Evolutionary conservation across 2,888 invertebrate species (phyloP), one percentile per base, ranked within the genome.

Genomic region (Parapristionchus giblindavisi): DNA sequence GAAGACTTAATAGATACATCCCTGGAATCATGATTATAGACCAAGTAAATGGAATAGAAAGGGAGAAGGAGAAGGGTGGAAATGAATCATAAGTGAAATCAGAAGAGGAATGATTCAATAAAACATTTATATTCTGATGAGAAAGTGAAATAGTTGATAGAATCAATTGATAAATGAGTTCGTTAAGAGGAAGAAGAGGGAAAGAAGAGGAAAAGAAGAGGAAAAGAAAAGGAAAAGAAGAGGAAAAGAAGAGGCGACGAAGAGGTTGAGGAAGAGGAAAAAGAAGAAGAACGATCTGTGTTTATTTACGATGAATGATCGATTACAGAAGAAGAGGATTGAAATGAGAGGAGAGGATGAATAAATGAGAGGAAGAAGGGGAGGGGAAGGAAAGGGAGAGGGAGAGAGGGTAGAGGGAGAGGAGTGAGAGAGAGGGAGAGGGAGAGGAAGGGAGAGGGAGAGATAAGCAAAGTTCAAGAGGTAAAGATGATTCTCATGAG

Each of bases 271-370:
- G n/a, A n/a, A n/a, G n/a, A n/a, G n/a, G n/a, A n/a, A n/a, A n/a
- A n/a, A n/a, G n/a, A n/a, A n/a, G n/a, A n/a, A n/a, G n/a, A n/a
- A n/a, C 34, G 27, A 4, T 8, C 36, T 29, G 17, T n/a, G 60
- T 61, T 36, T 61, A 36, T 61, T 34, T 61, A 61, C 60, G 60
- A 36, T 61, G 34, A 61, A 61, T 36, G 29, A 61, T 61, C 60
- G 24, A 36, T n/a, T n/a, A n/a, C n/a, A n/a, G n/a, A n/a, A n/a
- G n/a, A n/a, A n/a, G n/a, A n/a, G n/a, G n/a, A n/a, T n/a, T n/a
- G n/a, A n/a, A n/a, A n/a, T n/a, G n/a, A n/a, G n/a, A n/a, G n/a
- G n/a, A n/a, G n/a, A n/a, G n/a, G n/a, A n/a, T n/a, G n/a, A n/a
- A n/a, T n/a, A n/a, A n/a, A n/a, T n/a, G n/a, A n/a, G n/a, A n/a